Evolutionary conservation across 2,888 invertebrate genomes (phyloP).

Genomic region (Esperia sulphurella): DNA sequence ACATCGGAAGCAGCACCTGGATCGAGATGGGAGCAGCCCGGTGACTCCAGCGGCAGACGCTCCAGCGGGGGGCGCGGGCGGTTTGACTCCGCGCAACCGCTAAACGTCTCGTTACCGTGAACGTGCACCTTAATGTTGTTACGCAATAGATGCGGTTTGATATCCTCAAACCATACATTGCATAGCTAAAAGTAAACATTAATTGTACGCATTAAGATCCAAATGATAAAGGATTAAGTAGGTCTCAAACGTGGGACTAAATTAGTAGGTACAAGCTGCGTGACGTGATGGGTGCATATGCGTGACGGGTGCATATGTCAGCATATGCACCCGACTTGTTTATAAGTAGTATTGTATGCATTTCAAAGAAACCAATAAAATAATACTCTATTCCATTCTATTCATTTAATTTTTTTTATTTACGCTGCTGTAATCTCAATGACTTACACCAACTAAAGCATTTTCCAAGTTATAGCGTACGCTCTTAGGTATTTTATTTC

Average conservation of each 20-base stretch:
- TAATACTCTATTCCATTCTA: too few species aligned
- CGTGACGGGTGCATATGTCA: too few species aligned
- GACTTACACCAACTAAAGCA: constrained; percentile 63
- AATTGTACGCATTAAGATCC: too few species aligned
- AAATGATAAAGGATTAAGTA: too few species aligned
- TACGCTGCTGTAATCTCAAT: too few species aligned
- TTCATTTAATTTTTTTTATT: too few species aligned
- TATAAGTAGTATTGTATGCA: too few species aligned
- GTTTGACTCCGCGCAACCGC: constrained; percentile 18
- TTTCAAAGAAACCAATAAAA: too few species aligned
- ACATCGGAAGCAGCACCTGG: constrained; percentile 72
- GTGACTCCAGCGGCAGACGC: constrained; percentile 19
- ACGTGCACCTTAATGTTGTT: constrained; percentile 69
- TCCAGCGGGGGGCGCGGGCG: constrained; percentile 17
- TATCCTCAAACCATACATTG: constrained; percentile 71
- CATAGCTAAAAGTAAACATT: constrained; percentile 55
- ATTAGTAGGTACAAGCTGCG: too few species aligned
- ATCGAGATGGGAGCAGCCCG: constrained; percentile 53
- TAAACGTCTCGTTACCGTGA: constrained; percentile 22
- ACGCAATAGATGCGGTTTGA: constrained; percentile 62
- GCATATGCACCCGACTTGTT: too few species aligned
- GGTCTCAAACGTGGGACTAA: too few species aligned
- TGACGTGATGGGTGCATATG: too few species aligned
- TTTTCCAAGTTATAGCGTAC: constrained; percentile 64
- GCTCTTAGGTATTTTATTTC: constrained; percentile 50